Evolutionary conservation across 2,113 vertebrate genomes (phyloP).

Genomic region (Brachirus orientalis): DNA sequence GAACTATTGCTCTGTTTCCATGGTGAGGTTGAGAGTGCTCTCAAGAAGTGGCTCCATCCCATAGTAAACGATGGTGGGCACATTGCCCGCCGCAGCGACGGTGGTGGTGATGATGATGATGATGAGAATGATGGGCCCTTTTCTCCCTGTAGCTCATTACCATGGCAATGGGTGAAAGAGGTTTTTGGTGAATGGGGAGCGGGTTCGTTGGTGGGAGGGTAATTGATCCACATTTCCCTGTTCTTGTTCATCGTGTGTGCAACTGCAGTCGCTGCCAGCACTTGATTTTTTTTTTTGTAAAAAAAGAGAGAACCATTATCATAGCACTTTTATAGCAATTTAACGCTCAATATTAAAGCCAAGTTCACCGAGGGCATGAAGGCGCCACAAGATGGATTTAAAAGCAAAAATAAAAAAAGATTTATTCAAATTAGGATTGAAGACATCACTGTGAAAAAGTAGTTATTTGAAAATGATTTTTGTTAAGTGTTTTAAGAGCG

Average conservation of each 20-base stretch:
- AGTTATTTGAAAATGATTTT: conserved; percentile 29
- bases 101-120: neutral
- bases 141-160: conserved; percentile 41
- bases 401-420: neutral
- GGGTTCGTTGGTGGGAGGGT: neutral
- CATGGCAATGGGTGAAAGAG: conserved; percentile 44
- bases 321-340: neutral
- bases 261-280: no score
- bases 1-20: conserved; percentile 54
- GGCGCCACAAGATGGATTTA: neutral
- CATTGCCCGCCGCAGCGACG: conserved; percentile 24
- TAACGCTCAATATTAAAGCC: neutral
- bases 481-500: conserved; percentile 28
- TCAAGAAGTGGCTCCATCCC: conserved; percentile 46
- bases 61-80: conserved; percentile 33
- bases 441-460: conserved; percentile 2
- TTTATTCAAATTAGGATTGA: conserved; percentile 14
- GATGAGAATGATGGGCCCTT: conserved; percentile 41
- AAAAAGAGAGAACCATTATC: conserved; percentile 1
- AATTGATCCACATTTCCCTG: conserved; percentile 16
- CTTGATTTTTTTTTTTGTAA: no score
- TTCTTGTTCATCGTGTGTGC: no score
- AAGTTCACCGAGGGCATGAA: neutral
- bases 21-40: conserved; percentile 54
- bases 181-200: conserved; percentile 5